Base-by-base conservation (phyloP, 2,113 vertebrate species). In the Chrysemys picta region DNA sequence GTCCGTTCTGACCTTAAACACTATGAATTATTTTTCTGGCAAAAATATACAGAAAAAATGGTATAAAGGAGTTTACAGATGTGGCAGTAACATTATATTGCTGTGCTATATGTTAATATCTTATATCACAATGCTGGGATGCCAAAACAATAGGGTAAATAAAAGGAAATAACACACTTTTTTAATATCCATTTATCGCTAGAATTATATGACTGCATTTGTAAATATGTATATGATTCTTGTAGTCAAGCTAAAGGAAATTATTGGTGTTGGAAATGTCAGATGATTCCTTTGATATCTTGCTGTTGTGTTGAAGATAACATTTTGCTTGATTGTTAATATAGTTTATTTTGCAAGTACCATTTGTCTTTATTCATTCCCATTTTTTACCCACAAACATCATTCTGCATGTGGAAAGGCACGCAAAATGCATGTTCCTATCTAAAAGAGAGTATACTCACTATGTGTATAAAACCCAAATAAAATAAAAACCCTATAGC, bases 381-480 rank as follows among this genome's bases (percentile, higher is more conserved):
- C 27, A 57, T 72, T 85, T 92, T 89, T 81, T 94, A 87, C 85
- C 84, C 22, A 65, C 35, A 87, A 85, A 50, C 81, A 65, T 12
- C 93, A 52, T 49, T 52, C 78, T 19, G 82, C 86, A 54, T 38
- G 86, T 84, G 84, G 89, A 93, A 95, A 93, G 80, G 82, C 72
- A 94, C 19, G n/a, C 45, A 89, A 57, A 84, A 82, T 57, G 65
- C 45, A 29, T 79, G 35, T 49, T 87, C 10, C 29, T 91, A 84
- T n/a, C 92, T 81, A 92, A 95, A 25, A 54, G 53, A 59, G 54
- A 96, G 94, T 14, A 56, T 24, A 25, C 31, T 90, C 42, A 24
- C 94, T 95, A 90, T 88, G 56, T 84, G 13, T 83, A 53, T 88
- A 38, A 89, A 91, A 80, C 38, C 91, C 79, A 93, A 72, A 38